phyloP scores from a whole-genome alignment of 2,797 vertebrate species.

The Aeoliscus strigatus region DNA sequence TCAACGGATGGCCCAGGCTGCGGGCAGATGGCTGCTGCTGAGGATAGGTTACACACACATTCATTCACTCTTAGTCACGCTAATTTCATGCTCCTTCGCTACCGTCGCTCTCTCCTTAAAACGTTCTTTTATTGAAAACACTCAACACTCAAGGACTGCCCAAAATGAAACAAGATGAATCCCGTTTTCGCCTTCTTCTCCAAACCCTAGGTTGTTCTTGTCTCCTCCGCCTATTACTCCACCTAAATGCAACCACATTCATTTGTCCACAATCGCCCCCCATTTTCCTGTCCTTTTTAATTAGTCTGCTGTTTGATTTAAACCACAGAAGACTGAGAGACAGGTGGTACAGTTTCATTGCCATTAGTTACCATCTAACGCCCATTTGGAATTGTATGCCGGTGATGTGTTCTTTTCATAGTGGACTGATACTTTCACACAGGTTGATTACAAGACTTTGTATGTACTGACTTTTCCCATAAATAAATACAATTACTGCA shows the following conservation, averaged over 20 bases:
- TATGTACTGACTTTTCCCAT: no score
- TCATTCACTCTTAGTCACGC: slow-evolving; percentile 29
- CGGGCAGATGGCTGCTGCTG: slow-evolving; percentile 60
- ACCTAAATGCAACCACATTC: slow-evolving; percentile 44
- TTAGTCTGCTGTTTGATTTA: slow-evolving; percentile 20
- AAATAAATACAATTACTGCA: no score
- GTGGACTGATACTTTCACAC: no score
- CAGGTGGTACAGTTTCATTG: slow-evolving; percentile 41
- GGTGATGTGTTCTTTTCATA: slow-evolving; percentile 11
- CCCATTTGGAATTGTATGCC: slow-evolving; percentile 30
- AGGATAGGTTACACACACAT: slow-evolving; percentile 44
- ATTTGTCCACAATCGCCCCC: slow-evolving; percentile 28
- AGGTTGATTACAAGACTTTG: no score
- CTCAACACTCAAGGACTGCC: slow-evolving; percentile 13
- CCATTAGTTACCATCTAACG: slow-evolving; percentile 38
- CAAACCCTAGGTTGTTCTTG: slow-evolving; percentile 38
- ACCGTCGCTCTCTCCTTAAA: slow-evolving; percentile 13
- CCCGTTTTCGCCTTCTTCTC: slow-evolving; percentile 26
- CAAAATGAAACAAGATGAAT: slow-evolving; percentile 26
- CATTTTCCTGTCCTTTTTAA: slow-evolving; percentile 8
- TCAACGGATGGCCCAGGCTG: slow-evolving; percentile 46
- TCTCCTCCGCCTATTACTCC: slow-evolving; percentile 25
- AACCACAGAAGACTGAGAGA: slow-evolving; percentile 45
- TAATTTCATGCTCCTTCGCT: slow-evolving; percentile 19
- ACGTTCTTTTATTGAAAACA: slow-evolving; percentile 12